Evolutionary conservation across 2,797 vertebrate genomes (phyloP).

Genomic region (Pseudopleuronectes americanus): DNA sequence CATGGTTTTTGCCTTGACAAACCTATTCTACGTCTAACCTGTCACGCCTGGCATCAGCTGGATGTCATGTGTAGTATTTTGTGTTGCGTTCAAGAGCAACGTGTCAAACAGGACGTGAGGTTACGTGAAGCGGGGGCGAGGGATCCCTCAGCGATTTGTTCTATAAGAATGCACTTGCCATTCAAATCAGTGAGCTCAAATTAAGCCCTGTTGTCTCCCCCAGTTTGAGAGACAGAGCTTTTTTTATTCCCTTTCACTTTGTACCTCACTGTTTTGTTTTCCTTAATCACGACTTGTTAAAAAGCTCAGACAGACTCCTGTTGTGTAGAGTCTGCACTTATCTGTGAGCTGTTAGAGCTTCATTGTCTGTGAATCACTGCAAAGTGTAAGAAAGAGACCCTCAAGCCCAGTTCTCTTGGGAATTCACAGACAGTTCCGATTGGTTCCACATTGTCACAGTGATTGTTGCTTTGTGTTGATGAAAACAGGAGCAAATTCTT

Average conservation of each 20-base stretch:
- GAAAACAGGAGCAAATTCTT: constrained; percentile 10
- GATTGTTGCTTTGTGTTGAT: background rate
- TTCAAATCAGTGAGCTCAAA: background rate
- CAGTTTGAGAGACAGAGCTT: background rate
- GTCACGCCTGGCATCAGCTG: background rate
- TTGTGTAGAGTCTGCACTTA: background rate
- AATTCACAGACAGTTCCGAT: background rate
- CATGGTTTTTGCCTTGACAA: too few species aligned
- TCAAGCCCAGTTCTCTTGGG: background rate
- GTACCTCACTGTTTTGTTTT: background rate
- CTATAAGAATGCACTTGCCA: background rate
- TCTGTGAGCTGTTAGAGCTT: background rate
- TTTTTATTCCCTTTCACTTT: background rate
- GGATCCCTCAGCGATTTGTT: too few species aligned
- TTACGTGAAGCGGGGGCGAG: too few species aligned
- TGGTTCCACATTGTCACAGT: background rate
- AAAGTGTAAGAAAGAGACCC: background rate
- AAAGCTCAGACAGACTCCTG: background rate
- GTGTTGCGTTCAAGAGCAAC: background rate
- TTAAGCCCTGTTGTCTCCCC: background rate
- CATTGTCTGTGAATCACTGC: constrained; percentile 2
- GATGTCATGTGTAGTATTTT: background rate
- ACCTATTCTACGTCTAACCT: too few species aligned
- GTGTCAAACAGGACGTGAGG: too few species aligned
- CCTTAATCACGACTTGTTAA: background rate